phyloP scores from a whole-genome alignment of 2,888 invertebrate genomes.

The Cerastis leucographa region DNA sequence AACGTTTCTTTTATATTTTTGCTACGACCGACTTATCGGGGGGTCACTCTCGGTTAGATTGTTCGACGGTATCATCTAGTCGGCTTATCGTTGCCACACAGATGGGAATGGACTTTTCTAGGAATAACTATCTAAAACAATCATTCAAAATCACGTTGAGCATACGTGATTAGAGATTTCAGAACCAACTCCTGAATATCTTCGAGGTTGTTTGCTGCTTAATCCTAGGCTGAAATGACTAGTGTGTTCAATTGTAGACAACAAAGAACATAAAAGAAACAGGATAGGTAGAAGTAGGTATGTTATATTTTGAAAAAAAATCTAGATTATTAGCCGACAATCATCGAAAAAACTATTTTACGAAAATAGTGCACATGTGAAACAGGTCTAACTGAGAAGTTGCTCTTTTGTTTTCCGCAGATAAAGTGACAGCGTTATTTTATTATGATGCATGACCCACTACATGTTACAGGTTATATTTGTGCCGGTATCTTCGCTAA shows the following conservation, averaged over 20 bases:
- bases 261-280: background rate
- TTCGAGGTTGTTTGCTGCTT: background rate
- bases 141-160: background rate
- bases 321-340: background rate
- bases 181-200: background rate
- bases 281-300: background rate
- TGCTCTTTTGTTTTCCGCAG: background rate
- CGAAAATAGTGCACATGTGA: background rate
- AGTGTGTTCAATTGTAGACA: background rate
- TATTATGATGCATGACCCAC: background rate
- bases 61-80: background rate
- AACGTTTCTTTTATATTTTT: slow-evolving; percentile 24
- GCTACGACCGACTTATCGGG: background rate
- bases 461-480: slow-evolving; percentile 3
- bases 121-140: slow-evolving; percentile 8
- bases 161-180: background rate
- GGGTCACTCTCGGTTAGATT: slow-evolving; percentile 6
- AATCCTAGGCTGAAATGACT: background rate
- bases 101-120: background rate
- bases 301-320: background rate
- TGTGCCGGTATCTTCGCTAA: background rate
- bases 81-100: slow-evolving; percentile 6
- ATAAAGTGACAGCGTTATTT: background rate
- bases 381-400: background rate
- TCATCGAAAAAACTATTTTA: background rate